A percentile compares a stretch with the other conserved stretches of the same genome.
These are phyloP conservation scores for Notocelia uddmanniana DNA, from an alignment of 2,888 invertebrate species.

Conservation along the genomic window DNA sequence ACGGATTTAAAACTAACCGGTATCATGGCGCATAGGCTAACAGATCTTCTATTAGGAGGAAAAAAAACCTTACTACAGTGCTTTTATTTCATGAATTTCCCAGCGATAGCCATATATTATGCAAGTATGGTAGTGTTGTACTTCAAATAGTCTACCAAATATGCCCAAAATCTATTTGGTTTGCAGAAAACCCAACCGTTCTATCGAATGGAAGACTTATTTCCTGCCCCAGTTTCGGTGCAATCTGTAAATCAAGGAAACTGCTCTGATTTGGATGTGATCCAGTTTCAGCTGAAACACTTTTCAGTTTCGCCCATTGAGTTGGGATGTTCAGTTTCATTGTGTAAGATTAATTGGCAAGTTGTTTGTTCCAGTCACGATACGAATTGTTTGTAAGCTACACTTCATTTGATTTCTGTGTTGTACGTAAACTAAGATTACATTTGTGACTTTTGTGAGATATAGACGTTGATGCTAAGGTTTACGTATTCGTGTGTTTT, in stretches of 20 bases:
- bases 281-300: constrained; percentile 31
- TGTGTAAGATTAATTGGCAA: constrained; percentile 21
- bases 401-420: neutral
- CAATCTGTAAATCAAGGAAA: constrained; percentile 37
- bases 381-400: neutral
- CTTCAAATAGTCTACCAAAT: neutral
- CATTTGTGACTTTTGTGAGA: neutral
- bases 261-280: constrained; percentile 28
- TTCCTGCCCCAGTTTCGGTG: constrained; percentile 36
- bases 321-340: constrained; percentile 3
- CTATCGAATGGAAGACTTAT: constrained; percentile 22
- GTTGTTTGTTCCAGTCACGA: neutral
- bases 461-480: neutral
- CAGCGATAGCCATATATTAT: too few relatives aligned
- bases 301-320: constrained; percentile 29
- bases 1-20: neutral
- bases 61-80: neutral
- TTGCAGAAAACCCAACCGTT: neutral
- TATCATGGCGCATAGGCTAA: neutral
- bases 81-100: neutral
- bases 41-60: too few relatives aligned
- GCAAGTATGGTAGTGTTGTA: too few relatives aligned
- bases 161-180: neutral
- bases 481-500: neutral
- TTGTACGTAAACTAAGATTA: neutral